phyloP scores from a whole-genome alignment of 2,797 vertebrate genomes.

The Cirrhinus molitorella region DNA sequence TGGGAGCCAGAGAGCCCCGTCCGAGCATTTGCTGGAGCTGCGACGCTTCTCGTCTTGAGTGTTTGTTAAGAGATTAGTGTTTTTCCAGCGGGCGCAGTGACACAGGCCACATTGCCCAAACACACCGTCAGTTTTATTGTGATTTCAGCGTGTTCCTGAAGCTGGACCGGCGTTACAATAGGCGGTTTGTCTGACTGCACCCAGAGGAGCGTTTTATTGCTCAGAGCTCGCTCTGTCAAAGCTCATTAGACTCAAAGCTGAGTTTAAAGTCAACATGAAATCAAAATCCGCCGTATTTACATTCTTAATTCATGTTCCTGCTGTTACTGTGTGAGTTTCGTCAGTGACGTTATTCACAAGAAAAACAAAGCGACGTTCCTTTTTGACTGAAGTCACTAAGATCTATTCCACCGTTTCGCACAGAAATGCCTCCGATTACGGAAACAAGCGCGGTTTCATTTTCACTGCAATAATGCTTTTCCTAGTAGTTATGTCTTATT shows the following conservation, averaged over 20 bases:
- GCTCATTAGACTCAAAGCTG: neutral
- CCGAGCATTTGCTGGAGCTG: neutral
- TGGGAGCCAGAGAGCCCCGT: constrained; percentile 42
- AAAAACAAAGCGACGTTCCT: neutral
- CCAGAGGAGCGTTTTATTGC: neutral
- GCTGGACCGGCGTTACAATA: neutral
- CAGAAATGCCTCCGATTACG: neutral
- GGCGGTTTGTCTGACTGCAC: constrained; percentile 1
- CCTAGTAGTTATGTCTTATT: neutral
- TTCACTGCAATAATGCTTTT: neutral
- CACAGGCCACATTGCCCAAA: constrained; percentile 32
- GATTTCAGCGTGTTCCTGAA: constrained; percentile 2
- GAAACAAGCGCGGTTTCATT: neutral
- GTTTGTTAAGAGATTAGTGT: constrained; percentile 29
- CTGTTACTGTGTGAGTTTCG: neutral
- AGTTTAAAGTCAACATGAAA: neutral
- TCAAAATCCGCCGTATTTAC: neutral
- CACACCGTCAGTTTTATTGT: constrained; percentile 34
- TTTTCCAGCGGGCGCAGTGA: constrained; percentile 24
- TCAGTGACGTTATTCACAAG: neutral
- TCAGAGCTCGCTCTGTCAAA: constrained; percentile 1
- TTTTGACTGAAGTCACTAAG: neutral
- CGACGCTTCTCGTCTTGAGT: constrained; percentile 11
- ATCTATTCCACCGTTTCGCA: neutral
- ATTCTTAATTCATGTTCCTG: neutral